A percentile compares a stretch with the other conserved stretches of the same genome.
phyloP scores from a whole-genome alignment of 1,140 invertebrate species.

The Vanessa tameamea region DNA sequence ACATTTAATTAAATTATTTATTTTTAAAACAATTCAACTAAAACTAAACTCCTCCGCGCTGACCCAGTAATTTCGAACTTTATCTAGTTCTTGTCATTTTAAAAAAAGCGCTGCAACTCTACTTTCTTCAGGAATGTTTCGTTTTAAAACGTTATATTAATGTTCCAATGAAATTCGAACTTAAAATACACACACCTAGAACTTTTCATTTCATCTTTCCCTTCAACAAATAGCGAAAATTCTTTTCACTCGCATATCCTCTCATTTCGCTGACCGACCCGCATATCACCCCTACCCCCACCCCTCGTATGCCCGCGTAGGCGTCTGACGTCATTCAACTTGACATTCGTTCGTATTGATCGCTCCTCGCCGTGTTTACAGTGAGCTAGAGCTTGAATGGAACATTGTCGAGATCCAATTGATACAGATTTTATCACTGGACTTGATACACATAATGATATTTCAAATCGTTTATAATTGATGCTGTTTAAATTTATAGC shows the following conservation, averaged over 20 bases:
- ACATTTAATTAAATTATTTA: too few relatives aligned
- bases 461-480: neutral
- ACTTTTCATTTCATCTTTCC: neutral
- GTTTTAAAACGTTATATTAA: too few relatives aligned
- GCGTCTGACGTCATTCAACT: constrained; percentile 67
- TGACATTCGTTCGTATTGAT: constrained; percentile 66
- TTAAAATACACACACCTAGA: neutral
- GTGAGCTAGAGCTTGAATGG: constrained; percentile 48
- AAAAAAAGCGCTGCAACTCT: too few relatives aligned
- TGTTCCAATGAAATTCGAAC: too few relatives aligned
- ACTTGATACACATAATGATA: neutral
- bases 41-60: too few relatives aligned
- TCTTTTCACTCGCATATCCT: constrained; percentile 1
- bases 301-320: constrained; percentile 42
- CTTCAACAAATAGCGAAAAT: neutral
- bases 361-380: constrained; percentile 44
- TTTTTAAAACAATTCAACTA: too few relatives aligned
- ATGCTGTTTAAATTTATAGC: neutral
- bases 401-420: constrained; percentile 9
- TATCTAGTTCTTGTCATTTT: too few relatives aligned
- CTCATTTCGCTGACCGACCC: neutral
- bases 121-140: too few relatives aligned
- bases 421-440: constrained; percentile 2
- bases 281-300: constrained; percentile 9
- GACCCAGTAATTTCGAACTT: too few relatives aligned